Evolutionary conservation across 2,113 vertebrate genomes (phyloP), one percentile per base, ranked within the genome.

Genomic region (Pipra filicauda): DNA sequence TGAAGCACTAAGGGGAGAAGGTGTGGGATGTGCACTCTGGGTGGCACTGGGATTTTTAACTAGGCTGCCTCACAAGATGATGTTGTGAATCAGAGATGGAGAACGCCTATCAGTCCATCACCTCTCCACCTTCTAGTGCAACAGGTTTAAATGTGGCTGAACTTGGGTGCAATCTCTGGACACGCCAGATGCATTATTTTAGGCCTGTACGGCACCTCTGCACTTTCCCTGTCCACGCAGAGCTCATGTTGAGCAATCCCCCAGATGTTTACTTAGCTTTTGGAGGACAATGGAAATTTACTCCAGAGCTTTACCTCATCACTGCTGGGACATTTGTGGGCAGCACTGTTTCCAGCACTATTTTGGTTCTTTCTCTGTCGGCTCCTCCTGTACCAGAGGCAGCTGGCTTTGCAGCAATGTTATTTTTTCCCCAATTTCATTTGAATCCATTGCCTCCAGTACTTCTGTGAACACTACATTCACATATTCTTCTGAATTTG

Each of bases 201-300:
- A 46, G 24, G 41, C 13, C 57, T 79, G 49, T 67, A 14, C 48
- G 6, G 9, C 72, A 91, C 67, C 69, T 88, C 79, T 2, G 6
- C 72, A 81, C 61, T 72, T 23, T 52, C 65, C 8, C 31, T 62
- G 46, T 44, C 61, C 41, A 15, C 61, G 57, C 24, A 84, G 78
- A 80, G 8, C 61, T 80, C 52, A 18, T 23, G 22, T 88, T 94
- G 72, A 92, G 85, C 65, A 93, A 93, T 52, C 28, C 18, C 24
- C 76, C 48, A 67, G 46, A 30, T 78, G 76, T 84, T 96, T 93
- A 67, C 43, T 92, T 93, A 67, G 37, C 22, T 49, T 84, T 77
- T 84, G 70, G 57, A 88, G 84, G 79, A 94, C 91, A 95, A 81
- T 88, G 91, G 73, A 93, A 95, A 92, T 96, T 94, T 92, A 71